Conservation (phyloP, 2,888 invertebrate genomes). For the Hydraecia micacea region DNA sequence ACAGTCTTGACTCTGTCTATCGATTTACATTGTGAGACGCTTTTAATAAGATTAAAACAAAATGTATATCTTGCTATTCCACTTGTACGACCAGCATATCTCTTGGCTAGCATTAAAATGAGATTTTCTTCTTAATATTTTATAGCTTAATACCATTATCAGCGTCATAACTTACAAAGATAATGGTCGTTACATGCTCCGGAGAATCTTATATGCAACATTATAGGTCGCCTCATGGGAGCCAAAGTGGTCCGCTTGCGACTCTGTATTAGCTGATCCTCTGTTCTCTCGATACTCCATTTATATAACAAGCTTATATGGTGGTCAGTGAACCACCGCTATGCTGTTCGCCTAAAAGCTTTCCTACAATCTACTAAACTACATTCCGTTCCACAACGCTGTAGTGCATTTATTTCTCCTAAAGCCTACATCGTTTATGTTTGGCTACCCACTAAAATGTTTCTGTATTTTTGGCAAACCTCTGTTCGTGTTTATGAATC, state of each 20-base stretch:
- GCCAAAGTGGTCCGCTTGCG: constrained; percentile 50
- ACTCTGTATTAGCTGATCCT: constrained; percentile 66
- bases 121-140: constrained; percentile 55
- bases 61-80: constrained; percentile 10
- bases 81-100: neutral
- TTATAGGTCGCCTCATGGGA: constrained; percentile 66
- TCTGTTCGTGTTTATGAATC: constrained; percentile 15
- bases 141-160: constrained; percentile 62
- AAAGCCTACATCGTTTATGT: constrained; percentile 47
- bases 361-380: constrained; percentile 65
- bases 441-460: constrained; percentile 24
- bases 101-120: constrained; percentile 47
- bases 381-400: constrained; percentile 64
- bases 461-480: constrained; percentile 18
- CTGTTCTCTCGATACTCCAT: constrained; percentile 69
- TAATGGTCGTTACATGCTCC: constrained; percentile 70
- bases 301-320: constrained; percentile 70
- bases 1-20: constrained; percentile 54
- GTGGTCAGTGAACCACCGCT: constrained; percentile 67
- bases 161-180: constrained; percentile 70
- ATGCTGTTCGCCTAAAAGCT: constrained; percentile 77
- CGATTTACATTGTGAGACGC: constrained; percentile 12
- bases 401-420: constrained; percentile 57
- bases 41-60: constrained; percentile 46
- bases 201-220: constrained; percentile 71